These are phyloP conservation scores for Chelon labrosus DNA, from an alignment of 2,797 vertebrate species.

Conservation along the genomic window DNA sequence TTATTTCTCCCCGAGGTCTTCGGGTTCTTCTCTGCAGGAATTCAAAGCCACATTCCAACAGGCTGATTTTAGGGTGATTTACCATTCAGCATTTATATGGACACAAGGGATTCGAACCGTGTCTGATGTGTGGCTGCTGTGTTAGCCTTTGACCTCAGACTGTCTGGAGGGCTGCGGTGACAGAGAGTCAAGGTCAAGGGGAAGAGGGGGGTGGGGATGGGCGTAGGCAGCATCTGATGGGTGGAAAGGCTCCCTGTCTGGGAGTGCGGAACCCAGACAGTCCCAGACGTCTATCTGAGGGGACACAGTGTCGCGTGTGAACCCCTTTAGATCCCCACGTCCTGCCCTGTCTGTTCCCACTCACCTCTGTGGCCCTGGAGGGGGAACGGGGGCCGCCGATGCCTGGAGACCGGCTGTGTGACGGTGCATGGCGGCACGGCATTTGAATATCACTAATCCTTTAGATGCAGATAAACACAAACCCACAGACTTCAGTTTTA, in stretches of 20 bases:
- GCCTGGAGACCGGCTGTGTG: constrained; percentile 35
- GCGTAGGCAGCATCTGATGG: constrained; percentile 64
- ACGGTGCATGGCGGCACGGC: constrained; percentile 44
- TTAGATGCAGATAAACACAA: constrained; percentile 43
- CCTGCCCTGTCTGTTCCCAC: constrained; percentile 64
- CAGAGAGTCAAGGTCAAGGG: constrained; percentile 82
- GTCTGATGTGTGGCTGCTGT: constrained; percentile 82
- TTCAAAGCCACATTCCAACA: constrained; percentile 79
- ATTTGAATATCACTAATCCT: constrained; percentile 51
- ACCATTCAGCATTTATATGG: constrained; percentile 73
- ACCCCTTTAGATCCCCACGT: constrained; percentile 58
- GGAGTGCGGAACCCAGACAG: constrained; percentile 80
- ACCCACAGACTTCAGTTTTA: constrained; percentile 12
- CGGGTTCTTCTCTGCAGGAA: constrained; percentile 69
- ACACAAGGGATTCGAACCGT: constrained; percentile 73
- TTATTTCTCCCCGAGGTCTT: constrained; percentile 9
- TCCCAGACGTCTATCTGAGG: constrained; percentile 77
- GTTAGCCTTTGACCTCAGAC: constrained; percentile 83
- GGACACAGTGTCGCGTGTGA: constrained; percentile 54
- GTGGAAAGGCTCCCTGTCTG: constrained; percentile 73
- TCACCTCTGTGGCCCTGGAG: constrained; percentile 66
- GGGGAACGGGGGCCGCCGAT: constrained; percentile 41
- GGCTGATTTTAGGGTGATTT: constrained; percentile 68
- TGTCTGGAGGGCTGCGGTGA: constrained; percentile 80
- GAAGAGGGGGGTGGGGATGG: constrained; percentile 43